phyloP scores from a whole-genome alignment of 30 jellyfish, hydroid and myxozoan species.

The Hydractinia symbiolongicarpus region DNA sequence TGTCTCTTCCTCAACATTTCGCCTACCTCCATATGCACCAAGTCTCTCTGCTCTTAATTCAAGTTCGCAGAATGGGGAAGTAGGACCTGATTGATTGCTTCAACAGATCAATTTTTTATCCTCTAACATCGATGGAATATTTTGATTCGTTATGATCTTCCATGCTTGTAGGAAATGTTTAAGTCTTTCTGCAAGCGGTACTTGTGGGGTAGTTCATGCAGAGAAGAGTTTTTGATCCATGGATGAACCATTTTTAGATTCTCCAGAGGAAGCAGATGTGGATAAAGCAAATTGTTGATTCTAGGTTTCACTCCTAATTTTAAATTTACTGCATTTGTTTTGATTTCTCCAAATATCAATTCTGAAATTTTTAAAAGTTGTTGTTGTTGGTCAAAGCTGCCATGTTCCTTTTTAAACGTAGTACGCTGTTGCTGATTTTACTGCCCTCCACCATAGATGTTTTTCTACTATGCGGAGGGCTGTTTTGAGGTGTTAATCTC shows the following conservation, averaged over 20 bases:
- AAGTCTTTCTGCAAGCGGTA: conserved; percentile 11
- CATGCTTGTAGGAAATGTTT: neutral
- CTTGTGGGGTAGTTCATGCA: neutral
- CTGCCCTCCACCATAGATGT: neutral
- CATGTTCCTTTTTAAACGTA: neutral
- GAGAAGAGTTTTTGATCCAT: neutral
- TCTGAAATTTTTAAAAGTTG: neutral
- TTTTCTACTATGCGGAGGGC: conserved; percentile 3
- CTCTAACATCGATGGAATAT: neutral
- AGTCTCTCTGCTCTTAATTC: neutral
- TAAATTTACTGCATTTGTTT: neutral
- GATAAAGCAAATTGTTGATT: too few relatives aligned
- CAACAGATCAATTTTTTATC: neutral
- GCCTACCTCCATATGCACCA: conserved; percentile 6
- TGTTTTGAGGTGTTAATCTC: too few relatives aligned
- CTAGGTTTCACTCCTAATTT: neutral
- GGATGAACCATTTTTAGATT: conserved; percentile 16
- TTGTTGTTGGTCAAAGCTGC: neutral
- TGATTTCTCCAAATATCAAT: too few relatives aligned
- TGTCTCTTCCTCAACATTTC: conserved; percentile 7
- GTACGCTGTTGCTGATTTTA: neutral
- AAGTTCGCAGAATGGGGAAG: neutral
- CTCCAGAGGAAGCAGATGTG: conserved; percentile 1
- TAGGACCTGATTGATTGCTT: neutral
- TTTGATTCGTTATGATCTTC: conserved; percentile 6